Evolutionary conservation across 53 echinoderm and acorn worm genomes (phyloP).

Genomic region (Stichopus horrens): DNA sequence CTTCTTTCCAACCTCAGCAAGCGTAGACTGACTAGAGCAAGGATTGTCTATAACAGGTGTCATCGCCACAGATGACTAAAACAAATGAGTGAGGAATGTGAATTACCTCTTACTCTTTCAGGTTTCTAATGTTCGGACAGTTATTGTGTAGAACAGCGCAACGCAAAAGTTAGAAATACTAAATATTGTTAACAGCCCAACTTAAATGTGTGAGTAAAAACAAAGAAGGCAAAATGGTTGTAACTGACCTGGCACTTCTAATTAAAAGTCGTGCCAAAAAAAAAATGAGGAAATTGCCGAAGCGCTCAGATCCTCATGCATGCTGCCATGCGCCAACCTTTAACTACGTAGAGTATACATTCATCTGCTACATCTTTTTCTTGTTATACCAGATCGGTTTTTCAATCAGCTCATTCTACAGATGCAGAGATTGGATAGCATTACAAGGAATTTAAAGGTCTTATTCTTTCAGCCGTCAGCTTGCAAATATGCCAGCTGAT

Average conservation of each 20-base stretch:
- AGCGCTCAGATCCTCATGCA: neutral
- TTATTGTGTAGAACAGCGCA: constrained; percentile 17
- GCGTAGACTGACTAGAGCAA: constrained; percentile 5
- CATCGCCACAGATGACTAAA: neutral
- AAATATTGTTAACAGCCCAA: neutral
- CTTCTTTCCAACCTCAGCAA: constrained; percentile 14
- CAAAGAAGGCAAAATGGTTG: neutral
- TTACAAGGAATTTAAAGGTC: constrained; percentile 2
- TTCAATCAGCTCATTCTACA: constrained; percentile 2
- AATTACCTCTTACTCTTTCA: neutral
- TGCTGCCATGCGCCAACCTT: neutral
- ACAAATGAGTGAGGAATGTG: constrained; percentile 18
- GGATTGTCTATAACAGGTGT: neutral
- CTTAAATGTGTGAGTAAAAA: neutral
- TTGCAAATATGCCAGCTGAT: neutral
- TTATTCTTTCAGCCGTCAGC: neutral
- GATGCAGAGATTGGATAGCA: constrained; percentile 5
- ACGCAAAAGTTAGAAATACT: constrained; percentile 16
- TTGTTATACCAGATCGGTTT: neutral
- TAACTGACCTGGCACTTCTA: constrained; percentile 1
- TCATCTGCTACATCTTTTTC: constrained; percentile 2
- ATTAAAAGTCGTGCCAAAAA: neutral
- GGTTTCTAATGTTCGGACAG: neutral
- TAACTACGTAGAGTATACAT: neutral
- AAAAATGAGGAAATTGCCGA: neutral